Evolutionary conservation across 2,113 vertebrate species (phyloP), one percentile per base, ranked within the genome.

Genomic region (Lagenorhynchus albirostris): DNA sequence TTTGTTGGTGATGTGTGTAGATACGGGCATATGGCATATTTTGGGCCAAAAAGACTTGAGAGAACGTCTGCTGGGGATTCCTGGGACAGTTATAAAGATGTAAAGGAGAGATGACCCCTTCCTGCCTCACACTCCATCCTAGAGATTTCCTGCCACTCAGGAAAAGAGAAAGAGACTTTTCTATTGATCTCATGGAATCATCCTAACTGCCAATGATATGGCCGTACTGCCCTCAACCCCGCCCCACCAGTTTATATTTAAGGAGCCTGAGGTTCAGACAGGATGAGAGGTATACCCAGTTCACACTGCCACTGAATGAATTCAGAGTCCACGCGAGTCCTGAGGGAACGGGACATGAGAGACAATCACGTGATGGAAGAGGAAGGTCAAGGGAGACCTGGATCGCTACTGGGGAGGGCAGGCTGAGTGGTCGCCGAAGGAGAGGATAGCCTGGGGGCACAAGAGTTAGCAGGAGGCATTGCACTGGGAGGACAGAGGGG

Each of bases 371-470:
- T 38, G 18, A 11, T 68, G 29, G 58, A 53, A 44, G 47, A 63
- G 1, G 41, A 38, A 50, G 53, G 21, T 58, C 41, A 9, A 8
- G 33, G 53, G 70, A 76, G 36, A 73, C 26, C 33, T 53, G 60
- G 23, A 29, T n/a, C 9, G 2, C 14, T 73, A 2, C 29, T 29
- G 8, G 12, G 38, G 55, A n/a, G 44, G 33, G 58, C n/a, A 12
- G 29, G n/a, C 15, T 53, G 53, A 70, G 29, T 1, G 1, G 26
- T 31, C 8, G 21, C 17, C 0, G 8, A 8, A 8, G 33, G 8
- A 53, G 38, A 38, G 53, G 41, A 5, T 0, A 5, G 60, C 21
- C 17, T 21, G 36, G 14, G 44, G 17, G 68, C 26, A 11, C 1
- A 29, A 6, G 53, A 81, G 13, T 47, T n/a, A 44, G 89, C 29